Percentiles rank a stretch among this genome's conserved stretches.
Conservation (phyloP, 2,888 invertebrate genomes). For the Drosophila hamatofila region DNA sequence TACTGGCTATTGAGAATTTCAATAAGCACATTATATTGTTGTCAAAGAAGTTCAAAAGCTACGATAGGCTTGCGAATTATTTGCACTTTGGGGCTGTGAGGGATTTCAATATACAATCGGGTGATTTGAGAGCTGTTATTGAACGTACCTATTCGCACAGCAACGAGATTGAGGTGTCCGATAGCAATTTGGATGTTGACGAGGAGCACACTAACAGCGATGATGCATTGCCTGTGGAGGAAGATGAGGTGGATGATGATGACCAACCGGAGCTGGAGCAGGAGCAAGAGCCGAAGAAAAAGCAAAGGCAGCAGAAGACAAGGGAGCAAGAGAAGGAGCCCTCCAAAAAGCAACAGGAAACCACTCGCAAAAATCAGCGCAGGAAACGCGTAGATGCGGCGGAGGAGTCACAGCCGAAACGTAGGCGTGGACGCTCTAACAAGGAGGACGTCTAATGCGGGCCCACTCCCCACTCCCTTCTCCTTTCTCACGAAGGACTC, state of each 20-base stretch:
- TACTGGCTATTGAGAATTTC: slow-evolving; percentile 88
- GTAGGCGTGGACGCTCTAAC: slow-evolving; percentile 48
- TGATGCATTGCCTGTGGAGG: slow-evolving; percentile 23
- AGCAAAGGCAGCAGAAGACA: slow-evolving; percentile 11
- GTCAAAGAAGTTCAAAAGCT: slow-evolving; percentile 87
- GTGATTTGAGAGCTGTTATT: slow-evolving; percentile 86
- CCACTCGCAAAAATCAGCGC: slow-evolving; percentile 28
- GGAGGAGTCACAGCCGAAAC: slow-evolving; percentile 41
- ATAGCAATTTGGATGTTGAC: slow-evolving; percentile 47
- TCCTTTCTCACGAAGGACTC: slow-evolving; percentile 31
- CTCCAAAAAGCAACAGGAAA: slow-evolving; percentile 41
- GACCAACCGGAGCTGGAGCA: slow-evolving; percentile 15
- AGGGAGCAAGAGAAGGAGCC: neutral
- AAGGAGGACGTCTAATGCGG: slow-evolving; percentile 37
- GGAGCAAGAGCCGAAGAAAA: neutral
- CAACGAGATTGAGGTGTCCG: slow-evolving; percentile 72
- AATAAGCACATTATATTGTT: slow-evolving; percentile 87
- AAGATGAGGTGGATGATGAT: slow-evolving; percentile 46
- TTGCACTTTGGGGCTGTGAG: slow-evolving; percentile 88
- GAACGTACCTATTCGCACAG: slow-evolving; percentile 84
- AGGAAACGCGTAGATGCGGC: slow-evolving; percentile 29
- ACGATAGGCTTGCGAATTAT: slow-evolving; percentile 86
- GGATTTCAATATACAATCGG: slow-evolving; percentile 87
- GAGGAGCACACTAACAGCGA: slow-evolving; percentile 31
- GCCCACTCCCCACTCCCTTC: neutral